These are phyloP conservation scores for Hemichromis elongatus DNA, from an alignment of 2,113 vertebrate genomes.

Conservation along the genomic window DNA sequence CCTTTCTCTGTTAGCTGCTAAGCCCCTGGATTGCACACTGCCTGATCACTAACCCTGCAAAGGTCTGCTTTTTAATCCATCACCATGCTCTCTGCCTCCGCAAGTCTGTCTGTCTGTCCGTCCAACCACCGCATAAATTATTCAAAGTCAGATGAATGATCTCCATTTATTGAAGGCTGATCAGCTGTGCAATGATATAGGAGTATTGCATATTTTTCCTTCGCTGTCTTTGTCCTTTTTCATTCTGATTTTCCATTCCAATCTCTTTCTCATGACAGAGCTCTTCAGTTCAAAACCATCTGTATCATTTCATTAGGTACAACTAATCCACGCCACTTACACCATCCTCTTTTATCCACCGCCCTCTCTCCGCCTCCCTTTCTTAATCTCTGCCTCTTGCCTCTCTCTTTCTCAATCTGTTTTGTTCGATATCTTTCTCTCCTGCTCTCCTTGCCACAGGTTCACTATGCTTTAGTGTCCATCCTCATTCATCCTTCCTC, in stretches of 20 bases:
- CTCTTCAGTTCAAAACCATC: conserved; percentile 42
- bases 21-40: conserved; percentile 41
- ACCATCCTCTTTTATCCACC: not conserved
- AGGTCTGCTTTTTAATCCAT: conserved; percentile 66
- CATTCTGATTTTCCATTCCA: conserved; percentile 9
- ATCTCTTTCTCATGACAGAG: conserved; percentile 41
- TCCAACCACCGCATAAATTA: conserved; percentile 62
- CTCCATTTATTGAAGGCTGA: conserved; percentile 58
- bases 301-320: conserved; percentile 69
- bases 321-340: conserved; percentile 52
- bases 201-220: conserved; percentile 17
- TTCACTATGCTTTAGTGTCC: conserved; percentile 82
- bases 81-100: conserved; percentile 3
- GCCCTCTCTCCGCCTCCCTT: conserved; percentile 3
- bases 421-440: conserved; percentile 45
- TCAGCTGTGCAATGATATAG: conserved; percentile 52
- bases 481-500: conserved; percentile 88
- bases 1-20: conserved; percentile 53
- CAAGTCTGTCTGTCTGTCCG: conserved; percentile 44
- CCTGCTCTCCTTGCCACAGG: conserved; percentile 49
- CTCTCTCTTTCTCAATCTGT: conserved; percentile 18
- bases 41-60: conserved; percentile 61
- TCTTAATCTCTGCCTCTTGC: conserved; percentile 11
- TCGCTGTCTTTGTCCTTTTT: conserved; percentile 11
- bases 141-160: conserved; percentile 71